Base-by-base conservation (phyloP, 2,113 vertebrate species). In the Casuarius casuarius region DNA sequence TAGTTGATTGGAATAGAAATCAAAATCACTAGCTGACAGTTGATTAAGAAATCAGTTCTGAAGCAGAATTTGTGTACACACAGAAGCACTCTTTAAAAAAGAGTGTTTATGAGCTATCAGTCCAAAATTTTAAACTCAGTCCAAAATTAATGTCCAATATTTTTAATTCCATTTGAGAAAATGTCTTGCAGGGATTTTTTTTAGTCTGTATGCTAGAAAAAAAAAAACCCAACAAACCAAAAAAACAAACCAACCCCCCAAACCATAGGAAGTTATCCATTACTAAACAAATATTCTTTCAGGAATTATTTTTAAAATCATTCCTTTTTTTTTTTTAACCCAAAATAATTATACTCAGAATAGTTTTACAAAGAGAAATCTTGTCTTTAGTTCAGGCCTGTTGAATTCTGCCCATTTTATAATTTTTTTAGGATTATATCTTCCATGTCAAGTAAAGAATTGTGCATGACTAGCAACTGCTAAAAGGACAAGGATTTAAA, bases 391-490 rank as follows among this genome's bases (percentile, higher is more conserved):
- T 75, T 91, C 20, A 21, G 26, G 4, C 28, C 21, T 67, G 12
- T 85, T 61, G 46, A 42, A 11, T 76, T 89, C 25, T 89, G 22
- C 15, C n/a, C 4, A 2, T 58, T 52, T 51, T 67, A 29, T 5
- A 28, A 8, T 28, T 71, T 72, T 79, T 49, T 83, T 75, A 28
- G 17, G 42, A 28, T 80, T 0, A n/a, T 74, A 80, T 91, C 8
- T 82, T 67, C 31, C 9, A 12, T 40, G 17, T 72, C 42, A 74
- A 70, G 31, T 58, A 38, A 90, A 52, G n/a, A 79, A 72, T 68
- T 0, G 0, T 46, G 3, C 49, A 3, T 0, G 4, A 17, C 29
- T 85, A 12, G 20, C 13, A 31, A 21, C 29, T 84, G 46, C 40
- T 65, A 38, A 52, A 90, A 81, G n/a, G 22, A 23, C 22, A 89